Conservation (phyloP, 2,888 invertebrate genomes). For the Marasmarcha lunaedactyla region DNA sequence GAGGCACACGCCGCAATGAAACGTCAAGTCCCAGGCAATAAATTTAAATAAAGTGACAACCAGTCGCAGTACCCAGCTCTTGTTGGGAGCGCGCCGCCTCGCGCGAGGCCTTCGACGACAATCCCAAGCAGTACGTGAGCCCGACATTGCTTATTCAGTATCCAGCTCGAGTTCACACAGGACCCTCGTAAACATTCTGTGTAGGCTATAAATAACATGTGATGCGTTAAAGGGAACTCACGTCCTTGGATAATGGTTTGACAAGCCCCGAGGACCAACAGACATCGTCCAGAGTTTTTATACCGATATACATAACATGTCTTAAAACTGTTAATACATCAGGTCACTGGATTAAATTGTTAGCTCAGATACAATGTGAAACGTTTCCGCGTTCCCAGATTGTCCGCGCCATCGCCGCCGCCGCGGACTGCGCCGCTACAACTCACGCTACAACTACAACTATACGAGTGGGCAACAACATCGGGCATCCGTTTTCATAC, state of each 20-base stretch:
- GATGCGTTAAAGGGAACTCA: constrained; percentile 4
- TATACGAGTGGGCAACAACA: constrained; percentile 11
- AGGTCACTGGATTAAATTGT: too few relatives aligned
- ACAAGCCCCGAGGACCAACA: background rate
- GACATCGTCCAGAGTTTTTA: too few relatives aligned
- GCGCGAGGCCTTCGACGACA: background rate
- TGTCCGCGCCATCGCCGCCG: constrained; percentile 34
- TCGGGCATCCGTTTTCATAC: too few relatives aligned
- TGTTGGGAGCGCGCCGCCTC: background rate
- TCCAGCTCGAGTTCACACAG: constrained; percentile 26
- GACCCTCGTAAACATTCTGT: constrained; percentile 23
- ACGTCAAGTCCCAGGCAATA: background rate
- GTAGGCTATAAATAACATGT: constrained; percentile 15
- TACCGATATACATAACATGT: too few relatives aligned
- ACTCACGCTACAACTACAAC: too few relatives aligned
- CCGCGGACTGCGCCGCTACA: background rate
- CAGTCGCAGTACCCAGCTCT: background rate
- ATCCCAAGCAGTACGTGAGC: background rate
- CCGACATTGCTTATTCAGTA: constrained; percentile 5
- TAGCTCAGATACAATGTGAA: constrained; percentile 14
- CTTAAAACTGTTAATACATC: too few relatives aligned
- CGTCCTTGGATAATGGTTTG: background rate
- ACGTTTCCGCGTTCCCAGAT: constrained; percentile 53
- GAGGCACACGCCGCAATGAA: constrained; percentile 12
- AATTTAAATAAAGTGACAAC: background rate